Conservation (phyloP, 2,797 vertebrate genomes). For the Rhinatrema bivittatum region DNA sequence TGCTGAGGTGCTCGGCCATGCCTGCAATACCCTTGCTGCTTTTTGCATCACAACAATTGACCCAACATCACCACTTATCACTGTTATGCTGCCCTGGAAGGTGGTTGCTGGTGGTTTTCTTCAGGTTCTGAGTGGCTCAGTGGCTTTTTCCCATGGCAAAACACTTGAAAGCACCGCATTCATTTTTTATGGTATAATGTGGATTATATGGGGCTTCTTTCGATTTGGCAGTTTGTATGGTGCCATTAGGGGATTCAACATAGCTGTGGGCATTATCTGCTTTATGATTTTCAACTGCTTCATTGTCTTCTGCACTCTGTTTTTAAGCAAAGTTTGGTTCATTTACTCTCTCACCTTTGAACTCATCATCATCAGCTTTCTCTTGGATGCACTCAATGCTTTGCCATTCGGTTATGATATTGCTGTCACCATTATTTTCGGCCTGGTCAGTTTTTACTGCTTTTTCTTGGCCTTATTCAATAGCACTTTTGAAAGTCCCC, state of each 20-base stretch:
- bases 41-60: slow-evolving; percentile 62
- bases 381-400: slow-evolving; percentile 59
- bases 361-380: slow-evolving; percentile 69
- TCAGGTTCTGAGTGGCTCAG: slow-evolving; percentile 61
- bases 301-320: slow-evolving; percentile 58
- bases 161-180: slow-evolving; percentile 81
- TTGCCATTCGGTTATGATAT: slow-evolving; percentile 66
- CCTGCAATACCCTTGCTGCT: slow-evolving; percentile 65
- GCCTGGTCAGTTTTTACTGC: slow-evolving; percentile 78
- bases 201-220: slow-evolving; percentile 72
- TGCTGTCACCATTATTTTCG: slow-evolving; percentile 67
- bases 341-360: slow-evolving; percentile 63
- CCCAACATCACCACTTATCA: slow-evolving; percentile 36
- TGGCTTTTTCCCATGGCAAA: slow-evolving; percentile 75
- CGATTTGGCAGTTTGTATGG: slow-evolving; percentile 58
- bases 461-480: slow-evolving; percentile 70
- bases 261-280: slow-evolving; percentile 63
- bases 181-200: slow-evolving; percentile 71
- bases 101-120: slow-evolving; percentile 68
- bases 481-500: slow-evolving; percentile 60
- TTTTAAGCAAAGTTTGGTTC: slow-evolving; percentile 69
- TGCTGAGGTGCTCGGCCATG: slow-evolving; percentile 67
- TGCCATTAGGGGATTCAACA: slow-evolving; percentile 53
- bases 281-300: slow-evolving; percentile 76
- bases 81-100: slow-evolving; percentile 69